These are phyloP conservation scores for Ailuropoda melanoleuca DNA, from an alignment of 2,113 vertebrate species.

Conservation along the genomic window DNA sequence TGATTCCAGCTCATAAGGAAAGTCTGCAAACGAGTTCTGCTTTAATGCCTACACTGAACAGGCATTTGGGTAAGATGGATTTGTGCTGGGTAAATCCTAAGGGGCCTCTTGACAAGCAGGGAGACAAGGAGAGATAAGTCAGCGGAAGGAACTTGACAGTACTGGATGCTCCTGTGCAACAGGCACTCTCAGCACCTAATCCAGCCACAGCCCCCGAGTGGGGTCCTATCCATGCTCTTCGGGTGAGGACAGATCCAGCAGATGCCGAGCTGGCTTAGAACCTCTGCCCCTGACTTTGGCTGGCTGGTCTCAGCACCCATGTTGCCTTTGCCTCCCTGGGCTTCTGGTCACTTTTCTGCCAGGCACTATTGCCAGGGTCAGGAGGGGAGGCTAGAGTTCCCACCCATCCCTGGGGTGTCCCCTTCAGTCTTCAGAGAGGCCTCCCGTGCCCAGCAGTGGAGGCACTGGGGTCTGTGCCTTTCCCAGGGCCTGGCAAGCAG, in stretches of 20 bases:
- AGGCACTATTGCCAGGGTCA: neutral
- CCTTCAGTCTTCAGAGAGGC: rapidly evolving
- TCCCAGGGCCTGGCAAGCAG: neutral
- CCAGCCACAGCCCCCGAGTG: rapidly evolving
- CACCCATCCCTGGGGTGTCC: neutral
- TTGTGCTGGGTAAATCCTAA: neutral
- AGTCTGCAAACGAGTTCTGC: neutral
- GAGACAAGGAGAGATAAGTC: neutral
- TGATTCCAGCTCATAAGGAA: neutral
- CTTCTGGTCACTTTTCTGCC: neutral
- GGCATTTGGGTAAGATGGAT: neutral
- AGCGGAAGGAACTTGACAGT: neutral
- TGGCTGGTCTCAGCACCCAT: too few species aligned
- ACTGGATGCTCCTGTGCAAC: rapidly evolving
- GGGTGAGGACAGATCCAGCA: neutral
- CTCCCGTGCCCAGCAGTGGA: neutral
- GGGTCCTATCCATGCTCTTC: rapidly evolving
- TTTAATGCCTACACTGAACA: neutral
- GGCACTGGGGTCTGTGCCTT: neutral
- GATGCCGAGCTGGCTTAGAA: neutral
- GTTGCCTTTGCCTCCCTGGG: neutral
- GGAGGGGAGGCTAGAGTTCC: neutral
- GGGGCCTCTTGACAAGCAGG: neutral
- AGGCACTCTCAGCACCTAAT: rapidly evolving
- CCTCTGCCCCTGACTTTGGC: too few species aligned